Base-by-base conservation (phyloP, 1,140 invertebrate genomes). In the Heliconius hewitsoni region DNA sequence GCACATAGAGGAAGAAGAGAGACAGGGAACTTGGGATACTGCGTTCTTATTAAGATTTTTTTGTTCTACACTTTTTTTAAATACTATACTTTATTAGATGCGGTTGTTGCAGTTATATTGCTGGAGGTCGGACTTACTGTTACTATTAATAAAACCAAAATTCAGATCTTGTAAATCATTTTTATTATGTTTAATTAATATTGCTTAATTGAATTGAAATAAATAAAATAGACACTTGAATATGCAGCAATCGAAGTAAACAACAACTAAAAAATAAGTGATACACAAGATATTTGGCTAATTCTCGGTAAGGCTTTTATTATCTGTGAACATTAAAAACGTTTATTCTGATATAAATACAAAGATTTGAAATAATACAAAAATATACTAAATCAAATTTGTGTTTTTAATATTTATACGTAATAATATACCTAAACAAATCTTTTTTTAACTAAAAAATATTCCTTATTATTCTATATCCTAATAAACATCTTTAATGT, bases 121-220 rank as follows among this genome's bases (percentile, higher is more conserved):
- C 2, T n/a, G n/a, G 8, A 23, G n/a, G n/a, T 19, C 9, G 5
- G 23, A 30, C 13, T 27, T 66, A 30, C 27, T 66, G 8, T 23
- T 8, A 11, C 11, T 66, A 9, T n/a, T 66, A 86, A 87, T 78
- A 73, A 84, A 83, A 86, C 75, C 42, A 57, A 74, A 73, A 30
- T 80, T 80, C 74, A 77, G 82, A 80, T 90, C 79, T 87, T 90
- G 84, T 90, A 89, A 90, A 91, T 85, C 89, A 88, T 81, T 92
- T 92, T 92, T 89, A 90, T 94, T 89, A 83, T 77, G 82, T 84
- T 83, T 91, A 90, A 91, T 90, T 91, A 92, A 90, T 93, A 92
- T 93, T 92, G 91, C 91, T 91, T 91, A 91, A 89, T 94, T 86
- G 87, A 92, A 88, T 90, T 85, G 80, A 91, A 94, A 93, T 92